Evolutionary conservation across 2,888 invertebrate genomes (phyloP), one percentile per base, ranked within the genome.

Genomic region (Alsophila aescularia): DNA sequence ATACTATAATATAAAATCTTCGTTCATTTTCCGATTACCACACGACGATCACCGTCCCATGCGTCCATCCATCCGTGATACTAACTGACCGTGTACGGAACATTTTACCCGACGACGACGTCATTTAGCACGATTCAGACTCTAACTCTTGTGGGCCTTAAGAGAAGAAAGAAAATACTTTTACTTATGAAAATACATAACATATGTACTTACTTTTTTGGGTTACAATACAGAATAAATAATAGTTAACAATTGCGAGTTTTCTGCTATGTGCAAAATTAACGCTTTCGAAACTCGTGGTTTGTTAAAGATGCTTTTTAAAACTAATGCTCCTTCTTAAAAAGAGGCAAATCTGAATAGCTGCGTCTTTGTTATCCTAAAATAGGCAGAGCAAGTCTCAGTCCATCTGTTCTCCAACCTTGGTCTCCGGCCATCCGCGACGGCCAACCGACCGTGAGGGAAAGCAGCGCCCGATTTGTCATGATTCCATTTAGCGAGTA

Each of bases 371-470:
- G n/a, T n/a, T n/a, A n/a, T n/a, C n/a, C n/a, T n/a, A n/a, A 24
- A 18, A 24, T 7, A 24, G 24, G 5, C 24, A 5, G 24, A 29
- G 2, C 1, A 8, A 29, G n/a, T 32, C 14, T 40, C 40, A 27
- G 13, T 42, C 13, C 45, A 39, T 44, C 24, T 37, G 31, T 34
- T 21, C 32, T 34, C 56, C 51, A 60, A 61, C 62, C 59, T 55
- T 62, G 67, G 56, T 64, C 60, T 61, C 57, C 51, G 39, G 35
- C 61, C 66, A 58, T 54, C 69, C 63, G 62, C 55, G 54, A 62
- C 62, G 52, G n/a, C 43, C 58, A 55, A 13, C 64, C 60, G 43
- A 64, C 52, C 70, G 64, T 64, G 64, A 37, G 58, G 31, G 66
- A 66, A 66, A 66, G 63, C 61, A 21, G 36, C 27, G 18, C 24